phyloP scores from a whole-genome alignment of 2,113 vertebrate species.

The Takifugu bimaculatus region DNA sequence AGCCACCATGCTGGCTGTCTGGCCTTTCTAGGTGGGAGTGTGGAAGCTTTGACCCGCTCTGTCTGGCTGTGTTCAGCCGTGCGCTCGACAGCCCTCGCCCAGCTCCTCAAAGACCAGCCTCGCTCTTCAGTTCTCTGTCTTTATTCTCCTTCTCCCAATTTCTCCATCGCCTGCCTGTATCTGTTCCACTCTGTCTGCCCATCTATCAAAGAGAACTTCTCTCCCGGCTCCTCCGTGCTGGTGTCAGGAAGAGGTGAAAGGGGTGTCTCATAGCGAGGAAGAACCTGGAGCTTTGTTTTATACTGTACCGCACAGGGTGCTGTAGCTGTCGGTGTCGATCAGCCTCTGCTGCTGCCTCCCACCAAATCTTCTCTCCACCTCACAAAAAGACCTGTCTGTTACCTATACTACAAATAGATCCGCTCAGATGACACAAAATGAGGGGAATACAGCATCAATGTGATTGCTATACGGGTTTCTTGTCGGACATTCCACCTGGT shows the following conservation, averaged over 20 bases:
- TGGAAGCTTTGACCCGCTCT: slow-evolving; percentile 56
- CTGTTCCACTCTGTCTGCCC: slow-evolving; percentile 52
- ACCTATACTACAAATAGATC: not conserved
- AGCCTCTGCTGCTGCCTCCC: slow-evolving; percentile 37
- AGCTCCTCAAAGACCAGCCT: slow-evolving; percentile 40
- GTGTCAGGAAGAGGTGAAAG: slow-evolving; percentile 60
- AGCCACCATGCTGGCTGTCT: slow-evolving; percentile 61
- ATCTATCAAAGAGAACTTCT: slow-evolving; percentile 59
- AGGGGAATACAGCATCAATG: too few species aligned
- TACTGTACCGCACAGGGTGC: slow-evolving; percentile 50
- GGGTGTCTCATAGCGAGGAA: slow-evolving; percentile 53
- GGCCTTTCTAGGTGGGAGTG: slow-evolving; percentile 58
- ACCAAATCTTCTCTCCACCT: slow-evolving; percentile 18
- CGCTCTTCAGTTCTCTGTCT: slow-evolving; percentile 53
- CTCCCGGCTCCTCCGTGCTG: slow-evolving; percentile 37
- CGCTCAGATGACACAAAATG: slow-evolving; percentile 2
- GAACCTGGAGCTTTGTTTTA: slow-evolving; percentile 57
- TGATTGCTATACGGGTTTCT: too few species aligned
- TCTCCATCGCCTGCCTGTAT: slow-evolving; percentile 32
- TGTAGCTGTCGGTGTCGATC: slow-evolving; percentile 60
- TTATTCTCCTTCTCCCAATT: slow-evolving; percentile 30
- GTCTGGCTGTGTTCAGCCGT: slow-evolving; percentile 39
- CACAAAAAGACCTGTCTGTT: slow-evolving; percentile 17
- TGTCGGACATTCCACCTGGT: too few species aligned
- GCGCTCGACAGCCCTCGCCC: slow-evolving; percentile 43